Percentiles rank a stretch among this genome's conserved stretches.
Evolutionary conservation across 2,797 vertebrate species (phyloP).

Genomic region (Toxotes lorentzi): DNA sequence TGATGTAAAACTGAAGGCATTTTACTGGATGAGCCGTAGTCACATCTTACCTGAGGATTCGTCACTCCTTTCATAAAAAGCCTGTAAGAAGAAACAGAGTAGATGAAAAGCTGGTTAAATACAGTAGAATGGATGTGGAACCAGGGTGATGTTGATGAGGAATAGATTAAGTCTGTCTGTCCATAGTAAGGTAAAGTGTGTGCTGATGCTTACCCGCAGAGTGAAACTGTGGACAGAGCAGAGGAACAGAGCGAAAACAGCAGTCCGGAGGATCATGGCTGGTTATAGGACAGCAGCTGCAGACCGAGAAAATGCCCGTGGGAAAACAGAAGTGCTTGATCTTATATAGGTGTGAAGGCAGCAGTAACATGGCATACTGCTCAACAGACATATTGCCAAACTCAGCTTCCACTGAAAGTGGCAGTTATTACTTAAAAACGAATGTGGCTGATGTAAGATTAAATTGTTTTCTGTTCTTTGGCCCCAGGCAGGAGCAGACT

Average conservation of each 20-base stretch:
- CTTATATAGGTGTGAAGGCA: constrained; percentile 40
- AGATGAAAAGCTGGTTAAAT: background rate
- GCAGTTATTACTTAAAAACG: constrained; percentile 40
- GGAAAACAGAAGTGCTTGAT: background rate
- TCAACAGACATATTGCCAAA: constrained; percentile 11
- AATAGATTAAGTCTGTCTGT: too few species aligned
- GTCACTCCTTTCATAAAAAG: constrained; percentile 20
- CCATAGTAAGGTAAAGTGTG: background rate
- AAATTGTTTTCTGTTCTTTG: background rate
- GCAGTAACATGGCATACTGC: constrained; percentile 41
- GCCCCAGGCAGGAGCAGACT: too few species aligned
- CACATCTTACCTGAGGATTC: constrained; percentile 57
- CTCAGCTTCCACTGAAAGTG: background rate
- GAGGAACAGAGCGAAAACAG: constrained; percentile 51
- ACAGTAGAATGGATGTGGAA: background rate
- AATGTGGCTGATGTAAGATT: constrained; percentile 17
- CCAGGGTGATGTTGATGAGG: too few species aligned
- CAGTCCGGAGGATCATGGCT: constrained; percentile 62
- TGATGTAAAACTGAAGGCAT: background rate
- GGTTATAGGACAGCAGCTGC: background rate
- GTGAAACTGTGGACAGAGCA: constrained; percentile 35
- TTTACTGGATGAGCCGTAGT: background rate
- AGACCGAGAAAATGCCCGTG: background rate
- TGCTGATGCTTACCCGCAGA: constrained; percentile 51
- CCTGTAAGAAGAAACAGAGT: constrained; percentile 43